Evolutionary conservation across 2,113 vertebrate species (phyloP).

Genomic region (Saguinus midas): DNA sequence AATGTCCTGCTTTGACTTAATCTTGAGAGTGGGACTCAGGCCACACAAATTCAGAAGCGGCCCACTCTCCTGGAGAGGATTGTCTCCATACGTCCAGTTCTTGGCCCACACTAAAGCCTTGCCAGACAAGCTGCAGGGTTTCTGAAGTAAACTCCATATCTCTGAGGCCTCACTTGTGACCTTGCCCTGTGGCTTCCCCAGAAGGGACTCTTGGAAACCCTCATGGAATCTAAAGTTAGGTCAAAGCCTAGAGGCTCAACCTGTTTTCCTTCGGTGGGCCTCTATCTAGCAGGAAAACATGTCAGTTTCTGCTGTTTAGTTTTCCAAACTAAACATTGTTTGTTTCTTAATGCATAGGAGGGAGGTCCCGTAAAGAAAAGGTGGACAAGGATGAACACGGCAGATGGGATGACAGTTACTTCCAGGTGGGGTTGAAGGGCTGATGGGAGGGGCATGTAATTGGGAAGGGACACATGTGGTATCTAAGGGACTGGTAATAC

Average conservation of each 20-base stretch:
- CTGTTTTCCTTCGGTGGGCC: neutral
- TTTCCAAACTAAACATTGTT: neutral
- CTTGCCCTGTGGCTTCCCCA: neutral
- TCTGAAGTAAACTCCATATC: neutral
- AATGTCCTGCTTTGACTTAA: neutral
- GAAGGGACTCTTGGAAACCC: neutral
- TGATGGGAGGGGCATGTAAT: neutral
- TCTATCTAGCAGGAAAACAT: neutral
- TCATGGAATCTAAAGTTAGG: neutral
- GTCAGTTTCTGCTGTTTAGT: too few species aligned
- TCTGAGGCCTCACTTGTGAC: neutral
- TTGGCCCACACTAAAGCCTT: neutral
- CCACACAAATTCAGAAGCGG: neutral
- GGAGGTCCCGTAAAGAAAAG: neutral
- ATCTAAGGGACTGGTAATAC: neutral
- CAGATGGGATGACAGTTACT: neutral
- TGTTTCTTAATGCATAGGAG: neutral
- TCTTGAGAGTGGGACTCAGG: neutral
- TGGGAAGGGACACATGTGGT: neutral
- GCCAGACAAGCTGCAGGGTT: neutral
- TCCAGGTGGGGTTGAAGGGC: neutral
- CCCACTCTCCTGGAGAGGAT: neutral
- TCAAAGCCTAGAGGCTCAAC: neutral
- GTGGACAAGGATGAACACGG: neutral
- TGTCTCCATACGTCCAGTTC: fast-evolving